phyloP scores from a whole-genome alignment of 2,113 vertebrate species.

The Odontophorus gujanensis region DNA sequence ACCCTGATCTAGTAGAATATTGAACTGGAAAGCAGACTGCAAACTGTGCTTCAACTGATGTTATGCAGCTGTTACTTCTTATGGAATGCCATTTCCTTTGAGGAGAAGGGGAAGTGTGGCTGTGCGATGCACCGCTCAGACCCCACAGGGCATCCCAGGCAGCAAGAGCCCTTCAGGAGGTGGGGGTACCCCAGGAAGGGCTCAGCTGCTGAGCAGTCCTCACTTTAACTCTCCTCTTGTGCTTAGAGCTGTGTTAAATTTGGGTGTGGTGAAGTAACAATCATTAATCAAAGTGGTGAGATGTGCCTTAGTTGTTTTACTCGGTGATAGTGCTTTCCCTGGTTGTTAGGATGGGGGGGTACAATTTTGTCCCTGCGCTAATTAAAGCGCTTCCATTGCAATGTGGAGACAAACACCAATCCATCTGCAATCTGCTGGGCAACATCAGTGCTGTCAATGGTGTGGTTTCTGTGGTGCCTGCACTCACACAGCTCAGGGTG shows the following conservation, averaged over 20 bases:
- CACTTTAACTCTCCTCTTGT: too few species aligned
- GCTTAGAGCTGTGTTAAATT: not conserved
- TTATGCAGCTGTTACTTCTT: slow-evolving; percentile 14
- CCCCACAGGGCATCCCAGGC: too few species aligned
- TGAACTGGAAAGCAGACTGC: slow-evolving; percentile 55
- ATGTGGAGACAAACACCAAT: not conserved
- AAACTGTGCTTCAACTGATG: slow-evolving; percentile 49
- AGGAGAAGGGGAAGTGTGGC: not conserved
- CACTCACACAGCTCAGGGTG: not conserved
- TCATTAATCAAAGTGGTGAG: not conserved
- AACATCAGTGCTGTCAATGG: too few species aligned
- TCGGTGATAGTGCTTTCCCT: not conserved
- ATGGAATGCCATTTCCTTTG: slow-evolving; percentile 15
- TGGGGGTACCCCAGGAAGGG: not conserved
- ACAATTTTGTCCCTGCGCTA: not conserved
- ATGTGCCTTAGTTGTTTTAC: not conserved
- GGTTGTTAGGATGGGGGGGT: not conserved
- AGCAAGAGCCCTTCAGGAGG: not conserved
- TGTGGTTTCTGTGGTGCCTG: not conserved
- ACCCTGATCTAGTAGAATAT: slow-evolving; percentile 31
- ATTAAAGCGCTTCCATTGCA: not conserved
- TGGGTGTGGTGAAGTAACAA: not conserved
- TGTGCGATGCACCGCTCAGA: too few species aligned
- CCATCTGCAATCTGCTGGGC: not conserved
- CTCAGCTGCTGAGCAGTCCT: not conserved